Percentiles rank a stretch among this genome's conserved stretches.
phyloP scores from a whole-genome alignment of 2,888 invertebrate species.

The Onchidella celtica region DNA sequence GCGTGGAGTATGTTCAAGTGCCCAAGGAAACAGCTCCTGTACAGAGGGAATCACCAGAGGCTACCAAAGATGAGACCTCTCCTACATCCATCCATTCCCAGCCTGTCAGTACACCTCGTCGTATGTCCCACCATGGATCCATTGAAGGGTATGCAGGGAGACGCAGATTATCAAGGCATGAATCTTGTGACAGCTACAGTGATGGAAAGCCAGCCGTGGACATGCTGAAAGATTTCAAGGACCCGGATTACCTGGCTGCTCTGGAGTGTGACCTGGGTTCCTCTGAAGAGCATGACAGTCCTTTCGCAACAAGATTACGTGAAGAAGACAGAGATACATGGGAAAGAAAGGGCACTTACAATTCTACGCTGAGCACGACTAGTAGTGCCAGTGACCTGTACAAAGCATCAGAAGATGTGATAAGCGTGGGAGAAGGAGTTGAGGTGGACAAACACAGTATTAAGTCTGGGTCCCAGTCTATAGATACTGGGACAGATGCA shows the following conservation, averaged over 20 bases:
- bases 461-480: constrained; percentile 61
- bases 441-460: constrained; percentile 54
- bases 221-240: constrained; percentile 74
- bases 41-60: constrained; percentile 45
- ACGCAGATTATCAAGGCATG: constrained; percentile 53
- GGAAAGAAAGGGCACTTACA: constrained; percentile 54
- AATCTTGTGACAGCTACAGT: constrained; percentile 67
- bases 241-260: constrained; percentile 70
- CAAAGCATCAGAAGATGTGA: constrained; percentile 36
- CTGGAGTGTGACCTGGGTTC: constrained; percentile 74
- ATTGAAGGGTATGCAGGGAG: constrained; percentile 28
- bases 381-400: constrained; percentile 72
- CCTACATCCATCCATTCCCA: constrained; percentile 45
- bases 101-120: constrained; percentile 12
- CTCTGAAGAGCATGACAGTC: constrained; percentile 76
- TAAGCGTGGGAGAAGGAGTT: constrained; percentile 47
- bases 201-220: constrained; percentile 66
- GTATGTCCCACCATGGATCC: constrained; percentile 43
- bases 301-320: constrained; percentile 54
- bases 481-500: constrained; percentile 70
- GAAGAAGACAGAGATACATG: constrained; percentile 55
- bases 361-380: constrained; percentile 62
- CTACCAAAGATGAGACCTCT: constrained; percentile 43
- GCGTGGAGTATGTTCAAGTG: constrained; percentile 94
- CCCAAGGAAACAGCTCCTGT: constrained; percentile 79